Evolutionary conservation across 2,113 vertebrate genomes (phyloP), one percentile per base, ranked within the genome.

Genomic region (Butorides virescens): DNA sequence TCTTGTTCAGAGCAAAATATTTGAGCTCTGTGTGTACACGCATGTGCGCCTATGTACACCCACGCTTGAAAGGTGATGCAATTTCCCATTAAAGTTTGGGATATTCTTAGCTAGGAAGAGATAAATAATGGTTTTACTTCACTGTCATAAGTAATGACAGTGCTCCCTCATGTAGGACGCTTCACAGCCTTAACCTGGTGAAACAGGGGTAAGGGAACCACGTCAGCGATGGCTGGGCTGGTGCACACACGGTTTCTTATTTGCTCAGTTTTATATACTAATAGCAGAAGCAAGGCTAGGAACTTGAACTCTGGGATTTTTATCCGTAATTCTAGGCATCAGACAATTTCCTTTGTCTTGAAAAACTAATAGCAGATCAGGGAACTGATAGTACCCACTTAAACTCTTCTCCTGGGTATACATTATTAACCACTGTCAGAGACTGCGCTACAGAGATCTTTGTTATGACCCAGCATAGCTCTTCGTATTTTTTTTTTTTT

Each of bases 11-110:
- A 68, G 72, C 34, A 90, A 94, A 92, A 86, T 94, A 88, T 83
- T 88, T 92, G 81, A 93, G 90, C 87, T 91, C 21, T 94, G 88
- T 84, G 65, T 66, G 46, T 92, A 91, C 89, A 85, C 2, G 55
- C 74, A 96, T 88, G 50, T 80, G 47, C 6, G 8, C 61, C 56
- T 92, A 11, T 62, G 62, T 56, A 89, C 91, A 52, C 93, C 95
- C 81, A 96, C 71, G 55, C 95, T 49, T 50, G 73, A 87, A 81
- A 96, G 67, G 55, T 95, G 96, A 92, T 93, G 95, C 93, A 96
- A 96, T 91, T 92, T 82, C 76, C 52, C 81, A 88, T 79, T 82
- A 44, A 93, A 62, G 32, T 61, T 75, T 34, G 29, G 73, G 89
- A 73, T 96, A 85, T 81, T 91, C 92, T 86, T 76, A 90, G 34